phyloP scores from a whole-genome alignment of 2,797 vertebrate species.

The Gouania willdenowi region DNA sequence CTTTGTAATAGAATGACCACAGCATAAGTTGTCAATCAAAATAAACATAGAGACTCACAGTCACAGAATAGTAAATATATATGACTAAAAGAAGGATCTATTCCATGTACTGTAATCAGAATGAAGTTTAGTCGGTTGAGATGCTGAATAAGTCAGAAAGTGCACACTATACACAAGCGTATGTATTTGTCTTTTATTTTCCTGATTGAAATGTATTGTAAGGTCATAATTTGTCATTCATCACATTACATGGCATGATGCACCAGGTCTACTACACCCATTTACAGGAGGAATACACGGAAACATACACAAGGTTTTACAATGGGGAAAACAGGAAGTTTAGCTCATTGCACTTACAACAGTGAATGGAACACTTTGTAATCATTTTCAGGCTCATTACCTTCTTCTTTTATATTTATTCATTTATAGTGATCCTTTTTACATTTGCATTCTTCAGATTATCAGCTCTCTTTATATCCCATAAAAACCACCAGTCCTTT shows the following conservation, averaged over 20 bases:
- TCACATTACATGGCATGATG: constrained; percentile 96
- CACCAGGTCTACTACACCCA: constrained; percentile 93
- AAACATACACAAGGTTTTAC: constrained; percentile 94
- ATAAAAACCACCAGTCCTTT: constrained; percentile 25
- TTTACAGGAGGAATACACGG: constrained; percentile 92
- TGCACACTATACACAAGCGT: constrained; percentile 1
- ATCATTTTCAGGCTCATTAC: constrained; percentile 63
- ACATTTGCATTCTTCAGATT: constrained; percentile 33
- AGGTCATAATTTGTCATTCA: constrained; percentile 88
- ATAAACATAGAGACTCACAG: too few species aligned
- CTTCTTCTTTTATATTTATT: constrained; percentile 28
- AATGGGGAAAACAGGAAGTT: constrained; percentile 86
- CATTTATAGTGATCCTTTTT: constrained; percentile 24
- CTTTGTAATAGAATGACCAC: too few species aligned
- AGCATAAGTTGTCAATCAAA: too few species aligned
- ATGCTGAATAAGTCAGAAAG: too few species aligned
- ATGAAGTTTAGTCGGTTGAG: too few species aligned
- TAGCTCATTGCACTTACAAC: constrained; percentile 90
- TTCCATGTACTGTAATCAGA: too few species aligned
- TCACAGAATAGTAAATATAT: too few species aligned
- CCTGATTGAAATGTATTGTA: constrained; percentile 92
- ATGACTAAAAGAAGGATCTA: too few species aligned
- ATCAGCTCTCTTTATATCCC: constrained; percentile 23
- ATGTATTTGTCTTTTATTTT: constrained; percentile 78
- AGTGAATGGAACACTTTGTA: constrained; percentile 81